Base-by-base conservation (phyloP, 2,888 invertebrate genomes). In the Amphipoea oculea region DNA sequence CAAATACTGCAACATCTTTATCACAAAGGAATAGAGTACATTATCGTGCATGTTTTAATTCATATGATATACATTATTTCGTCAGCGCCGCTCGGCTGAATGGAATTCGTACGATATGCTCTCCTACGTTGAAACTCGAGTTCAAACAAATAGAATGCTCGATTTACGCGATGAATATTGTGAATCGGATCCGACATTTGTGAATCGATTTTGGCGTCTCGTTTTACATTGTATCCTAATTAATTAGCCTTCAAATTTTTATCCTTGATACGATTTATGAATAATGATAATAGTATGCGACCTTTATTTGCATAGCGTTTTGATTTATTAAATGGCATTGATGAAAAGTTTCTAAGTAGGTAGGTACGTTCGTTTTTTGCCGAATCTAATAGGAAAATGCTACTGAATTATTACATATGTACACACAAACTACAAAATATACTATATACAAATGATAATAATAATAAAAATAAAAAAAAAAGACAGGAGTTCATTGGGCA, bases 101-200 rank as follows among this genome's bases (percentile, higher is more conserved):
- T 95, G 95, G 95, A 95, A 95, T 94, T 93, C 93, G 94, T 93
- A 92, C 94, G 94, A 93, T 94, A 94, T 94, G 94, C 94, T 95
- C 94, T 94, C 94, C 94, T 94, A 94, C 93, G 92, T 93, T 91
- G 94, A 94, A 94, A 94, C 93, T 94, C 92, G 93, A 95, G 94
- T 95, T 95, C 93, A 94, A 94, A 95, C 94, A 95, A 94, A 95
- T 94, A 93, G 92, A 93, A 94, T 92, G 94, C 92, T 93, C 95
- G 94, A 93, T 95, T 94, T 94, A 94, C 92, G 91, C 92, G 90
- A 87, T 90, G 90, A 91, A 92, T 94, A 89, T 89, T 92, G 91
- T 92, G 93, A 94, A 93, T 94, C 89, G 89, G 88, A 88, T 91
- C 87, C 86, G 69, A 90, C 83, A 86, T 85, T 89, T 89, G 83